phyloP scores from a whole-genome alignment of 1,140 invertebrate genomes.

The Anoplolepis gracilipes region DNA sequence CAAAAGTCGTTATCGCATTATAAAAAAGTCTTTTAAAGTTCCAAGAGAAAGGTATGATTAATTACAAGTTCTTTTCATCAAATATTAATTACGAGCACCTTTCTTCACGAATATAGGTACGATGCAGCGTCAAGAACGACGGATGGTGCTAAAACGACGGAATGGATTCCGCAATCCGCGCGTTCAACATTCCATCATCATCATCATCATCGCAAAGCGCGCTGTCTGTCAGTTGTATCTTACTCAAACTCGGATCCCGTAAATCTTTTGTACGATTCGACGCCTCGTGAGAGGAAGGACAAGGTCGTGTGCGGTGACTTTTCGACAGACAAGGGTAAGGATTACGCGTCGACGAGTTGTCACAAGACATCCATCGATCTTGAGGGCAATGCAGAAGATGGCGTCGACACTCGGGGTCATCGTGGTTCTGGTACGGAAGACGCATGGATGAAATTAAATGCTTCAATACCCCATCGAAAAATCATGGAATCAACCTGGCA shows the following conservation, averaged over 20 bases:
- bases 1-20: not conserved
- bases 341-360: conserved; percentile 11
- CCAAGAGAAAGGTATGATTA: no score
- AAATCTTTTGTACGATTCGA: conserved; percentile 49
- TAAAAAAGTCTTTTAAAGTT: not conserved
- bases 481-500: conserved; percentile 1
- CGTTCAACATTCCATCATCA: conserved; percentile 1
- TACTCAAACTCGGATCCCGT: conserved; percentile 49
- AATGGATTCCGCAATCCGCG: conserved; percentile 22
- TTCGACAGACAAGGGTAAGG: conserved; percentile 49
- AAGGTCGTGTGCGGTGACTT: conserved; percentile 40
- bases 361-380: conserved; percentile 28
- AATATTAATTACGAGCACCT: not conserved
- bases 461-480: conserved; percentile 13
- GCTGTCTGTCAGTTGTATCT: not conserved
- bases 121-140: not conserved
- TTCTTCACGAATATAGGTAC: conserved; percentile 16
- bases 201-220: conserved; percentile 2
- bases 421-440: not conserved
- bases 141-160: conserved; percentile 2
- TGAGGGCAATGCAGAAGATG: conserved; percentile 20
- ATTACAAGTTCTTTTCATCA: no score
- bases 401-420: not conserved
- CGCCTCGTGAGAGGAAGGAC: conserved; percentile 10
- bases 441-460: conserved; percentile 26